phyloP scores from a whole-genome alignment of 2,888 invertebrate species.

The Monoplex corrugatus region DNA sequence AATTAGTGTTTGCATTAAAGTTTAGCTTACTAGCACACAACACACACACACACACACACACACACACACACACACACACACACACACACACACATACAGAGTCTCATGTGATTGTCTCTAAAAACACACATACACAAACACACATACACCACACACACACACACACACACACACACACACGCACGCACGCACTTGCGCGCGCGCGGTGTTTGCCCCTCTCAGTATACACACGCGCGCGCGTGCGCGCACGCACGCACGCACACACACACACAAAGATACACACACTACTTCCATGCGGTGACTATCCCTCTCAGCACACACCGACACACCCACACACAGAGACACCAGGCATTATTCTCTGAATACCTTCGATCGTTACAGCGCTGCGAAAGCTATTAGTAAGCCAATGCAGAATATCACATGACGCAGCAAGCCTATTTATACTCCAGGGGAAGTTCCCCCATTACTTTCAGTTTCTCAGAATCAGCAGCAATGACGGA shows the following conservation, averaged over 20 bases:
- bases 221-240: not conserved
- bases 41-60: not conserved
- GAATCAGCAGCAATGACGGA: too few species aligned
- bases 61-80: not conserved
- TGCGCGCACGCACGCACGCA: not conserved
- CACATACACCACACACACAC: too few species aligned
- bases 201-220: too few species aligned
- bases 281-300: not conserved
- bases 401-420: not conserved
- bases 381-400: not conserved
- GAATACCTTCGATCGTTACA: not conserved
- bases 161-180: conserved; percentile 32
- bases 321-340: not conserved
- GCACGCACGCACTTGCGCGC: too few species aligned
- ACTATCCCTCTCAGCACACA: too few species aligned
- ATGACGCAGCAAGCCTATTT: accelerated
- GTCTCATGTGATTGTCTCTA: not conserved
- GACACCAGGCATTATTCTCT: not conserved
- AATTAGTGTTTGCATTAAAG: too few species aligned
- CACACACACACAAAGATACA: not conserved
- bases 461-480: not conserved
- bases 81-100: conserved; percentile 4
- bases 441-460: not conserved
- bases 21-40: too few species aligned
- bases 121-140: too few species aligned